phyloP scores from a whole-genome alignment of 2,797 vertebrate species.

The Mormyrops attenuatus region DNA sequence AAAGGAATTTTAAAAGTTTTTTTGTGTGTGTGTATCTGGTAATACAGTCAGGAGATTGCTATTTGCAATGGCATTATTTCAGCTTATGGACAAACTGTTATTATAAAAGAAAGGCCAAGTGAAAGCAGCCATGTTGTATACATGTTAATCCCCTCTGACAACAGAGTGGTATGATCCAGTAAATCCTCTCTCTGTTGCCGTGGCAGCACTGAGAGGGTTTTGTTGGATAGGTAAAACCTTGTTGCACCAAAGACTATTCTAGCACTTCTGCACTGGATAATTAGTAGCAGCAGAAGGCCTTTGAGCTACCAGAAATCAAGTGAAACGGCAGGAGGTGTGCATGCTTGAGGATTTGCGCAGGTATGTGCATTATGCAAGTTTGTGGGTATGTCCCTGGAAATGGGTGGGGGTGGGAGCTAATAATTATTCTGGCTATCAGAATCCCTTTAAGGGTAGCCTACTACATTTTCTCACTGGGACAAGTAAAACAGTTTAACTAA shows the following conservation, averaged over 20 bases:
- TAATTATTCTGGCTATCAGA: not conserved
- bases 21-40: slow-evolving; percentile 36
- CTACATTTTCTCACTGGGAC: slow-evolving; percentile 1
- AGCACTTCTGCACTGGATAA: slow-evolving; percentile 58
- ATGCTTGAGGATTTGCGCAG: not conserved
- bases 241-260: slow-evolving; percentile 56
- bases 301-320: slow-evolving; percentile 52
- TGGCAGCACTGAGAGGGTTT: slow-evolving; percentile 79
- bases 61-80: slow-evolving; percentile 10
- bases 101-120: slow-evolving; percentile 56
- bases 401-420: not conserved
- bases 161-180: slow-evolving; percentile 80
- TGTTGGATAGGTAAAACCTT: slow-evolving; percentile 68
- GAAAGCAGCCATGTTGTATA: slow-evolving; percentile 71
- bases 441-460: slow-evolving; percentile 12
- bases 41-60: slow-evolving; percentile 55
- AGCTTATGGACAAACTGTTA: slow-evolving; percentile 62
- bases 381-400: not conserved
- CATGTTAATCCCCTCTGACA: slow-evolving; percentile 76
- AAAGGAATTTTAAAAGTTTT: slow-evolving; percentile 31
- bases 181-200: slow-evolving; percentile 83
- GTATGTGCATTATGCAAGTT: not conserved
- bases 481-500: slow-evolving; percentile 13
- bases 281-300: slow-evolving; percentile 52
- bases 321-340: slow-evolving; percentile 58